Percentiles rank a stretch among this genome's conserved stretches.
These are phyloP conservation scores for Sinopyrophorus schimmeli DNA, from an alignment of 2,888 invertebrate species.

Conservation along the genomic window DNA sequence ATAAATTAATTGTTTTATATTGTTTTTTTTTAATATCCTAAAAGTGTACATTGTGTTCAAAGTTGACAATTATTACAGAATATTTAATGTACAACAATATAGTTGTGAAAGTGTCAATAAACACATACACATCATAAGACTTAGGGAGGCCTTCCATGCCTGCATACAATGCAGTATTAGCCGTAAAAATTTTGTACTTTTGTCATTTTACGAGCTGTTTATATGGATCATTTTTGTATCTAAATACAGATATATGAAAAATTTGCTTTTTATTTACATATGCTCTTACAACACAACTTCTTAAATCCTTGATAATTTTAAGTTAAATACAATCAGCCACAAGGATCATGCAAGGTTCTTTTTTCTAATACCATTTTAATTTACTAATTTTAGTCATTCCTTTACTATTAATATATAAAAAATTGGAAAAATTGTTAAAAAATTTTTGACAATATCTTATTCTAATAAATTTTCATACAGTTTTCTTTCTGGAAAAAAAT, in stretches of 20 bases:
- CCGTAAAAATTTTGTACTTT: constrained; percentile 49
- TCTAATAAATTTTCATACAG: too few relatives aligned
- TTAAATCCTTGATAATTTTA: too few relatives aligned
- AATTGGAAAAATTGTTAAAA: too few relatives aligned
- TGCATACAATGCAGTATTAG: constrained; percentile 54
- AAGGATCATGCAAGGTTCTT: too few relatives aligned
- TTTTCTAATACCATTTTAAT: too few relatives aligned
- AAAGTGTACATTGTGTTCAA: constrained; percentile 25
- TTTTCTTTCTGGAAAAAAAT: too few relatives aligned
- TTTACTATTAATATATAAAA: too few relatives aligned
- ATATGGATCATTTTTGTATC: constrained; percentile 39
- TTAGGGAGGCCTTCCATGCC: constrained; percentile 54
- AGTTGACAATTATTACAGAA: constrained; percentile 24
- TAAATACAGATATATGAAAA: constrained; percentile 23
- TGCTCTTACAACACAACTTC: too few relatives aligned
- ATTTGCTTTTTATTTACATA: background rate
- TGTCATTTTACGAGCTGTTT: constrained; percentile 37
- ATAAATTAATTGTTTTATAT: too few relatives aligned
- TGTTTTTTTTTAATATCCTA: constrained; percentile 4
- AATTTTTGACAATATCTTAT: too few relatives aligned
- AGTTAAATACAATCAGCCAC: too few relatives aligned
- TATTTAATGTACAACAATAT: constrained; percentile 23
- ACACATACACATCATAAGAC: constrained; percentile 42
- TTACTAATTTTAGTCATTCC: too few relatives aligned
- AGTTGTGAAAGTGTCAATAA: constrained; percentile 36